phyloP scores from a whole-genome alignment of 64 coral and sea anemone species.

The Montipora foliosa region DNA sequence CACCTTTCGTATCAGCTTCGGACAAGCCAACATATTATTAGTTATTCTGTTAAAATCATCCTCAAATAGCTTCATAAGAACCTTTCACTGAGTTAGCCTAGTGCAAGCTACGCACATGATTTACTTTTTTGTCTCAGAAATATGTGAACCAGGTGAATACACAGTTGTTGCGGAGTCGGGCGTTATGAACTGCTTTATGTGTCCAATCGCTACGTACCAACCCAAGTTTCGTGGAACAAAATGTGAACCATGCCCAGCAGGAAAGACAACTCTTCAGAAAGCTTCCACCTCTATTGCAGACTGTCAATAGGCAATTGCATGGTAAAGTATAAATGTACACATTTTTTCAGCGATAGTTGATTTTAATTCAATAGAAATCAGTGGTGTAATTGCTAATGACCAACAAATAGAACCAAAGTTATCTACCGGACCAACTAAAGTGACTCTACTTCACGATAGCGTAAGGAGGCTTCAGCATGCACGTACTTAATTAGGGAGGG shows the following conservation, averaged over 20 bases:
- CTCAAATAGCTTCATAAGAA: too few relatives aligned
- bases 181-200: slow-evolving; percentile 70
- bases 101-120: neutral
- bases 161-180: slow-evolving; percentile 21
- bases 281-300: slow-evolving; percentile 57
- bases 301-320: slow-evolving; percentile 44
- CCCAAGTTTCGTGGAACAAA: slow-evolving; percentile 62
- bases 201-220: slow-evolving; percentile 83
- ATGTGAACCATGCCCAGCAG: slow-evolving; percentile 69
- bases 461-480: too few relatives aligned
- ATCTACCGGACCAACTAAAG: too few relatives aligned
- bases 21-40: too few relatives aligned
- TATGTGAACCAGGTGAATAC: slow-evolving; percentile 83
- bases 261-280: slow-evolving; percentile 61
- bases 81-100: too few relatives aligned
- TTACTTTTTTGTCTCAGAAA: slow-evolving; percentile 24
- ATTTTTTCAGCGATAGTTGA: neutral
- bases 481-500: too few relatives aligned
- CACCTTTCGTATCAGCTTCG: too few relatives aligned
- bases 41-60: too few relatives aligned
- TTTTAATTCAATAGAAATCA: too few relatives aligned
- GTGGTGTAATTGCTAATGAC: too few relatives aligned
- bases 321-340: neutral
- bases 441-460: too few relatives aligned
- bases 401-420: too few relatives aligned